Evolutionary conservation across 2,797 vertebrate species (phyloP).

Genomic region (Poecilia picta): DNA sequence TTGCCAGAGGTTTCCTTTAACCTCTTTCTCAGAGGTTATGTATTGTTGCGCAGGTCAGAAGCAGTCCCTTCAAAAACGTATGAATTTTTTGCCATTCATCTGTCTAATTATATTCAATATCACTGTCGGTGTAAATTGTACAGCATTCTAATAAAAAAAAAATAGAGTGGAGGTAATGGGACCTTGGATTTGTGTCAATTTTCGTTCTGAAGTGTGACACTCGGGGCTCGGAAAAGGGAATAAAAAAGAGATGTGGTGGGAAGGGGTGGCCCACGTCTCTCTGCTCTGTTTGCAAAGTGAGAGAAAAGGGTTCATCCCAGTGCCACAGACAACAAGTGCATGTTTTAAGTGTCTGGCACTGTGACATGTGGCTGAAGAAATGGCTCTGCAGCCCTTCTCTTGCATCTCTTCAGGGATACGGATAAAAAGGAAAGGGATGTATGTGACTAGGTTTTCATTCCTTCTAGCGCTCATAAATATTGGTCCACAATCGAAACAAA

Average conservation of each 20-base stretch:
- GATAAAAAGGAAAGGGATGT: constrained; percentile 28
- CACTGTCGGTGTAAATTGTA: constrained; percentile 63
- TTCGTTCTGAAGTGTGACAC: constrained; percentile 50
- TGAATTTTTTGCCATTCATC: constrained; percentile 74
- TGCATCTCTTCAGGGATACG: constrained; percentile 42
- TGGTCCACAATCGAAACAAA: constrained; percentile 45
- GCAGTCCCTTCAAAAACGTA: constrained; percentile 61
- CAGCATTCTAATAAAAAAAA: constrained; percentile 18
- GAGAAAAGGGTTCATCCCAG: constrained; percentile 60
- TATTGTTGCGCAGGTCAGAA: constrained; percentile 54
- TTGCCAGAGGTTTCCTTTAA: constrained; percentile 61
- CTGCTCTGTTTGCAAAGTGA: constrained; percentile 22
- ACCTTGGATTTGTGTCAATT: constrained; percentile 67
- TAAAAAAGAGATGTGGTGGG: constrained; percentile 59
- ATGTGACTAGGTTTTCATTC: constrained; percentile 42
- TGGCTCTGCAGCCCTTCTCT: constrained; percentile 45
- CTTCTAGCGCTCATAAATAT: constrained; percentile 41
- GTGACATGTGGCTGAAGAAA: constrained; percentile 74
- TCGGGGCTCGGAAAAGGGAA: constrained; percentile 49
- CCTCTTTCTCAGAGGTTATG: constrained; percentile 54
- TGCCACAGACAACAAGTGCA: constrained; percentile 62
- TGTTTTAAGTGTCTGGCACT: constrained; percentile 62
- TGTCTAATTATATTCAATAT: constrained; percentile 72
- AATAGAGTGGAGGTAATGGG: constrained; percentile 42
- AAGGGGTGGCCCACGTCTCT: constrained; percentile 52